Base-by-base conservation (phyloP, 2,113 vertebrate genomes). In the Empidonax alnorum region DNA sequence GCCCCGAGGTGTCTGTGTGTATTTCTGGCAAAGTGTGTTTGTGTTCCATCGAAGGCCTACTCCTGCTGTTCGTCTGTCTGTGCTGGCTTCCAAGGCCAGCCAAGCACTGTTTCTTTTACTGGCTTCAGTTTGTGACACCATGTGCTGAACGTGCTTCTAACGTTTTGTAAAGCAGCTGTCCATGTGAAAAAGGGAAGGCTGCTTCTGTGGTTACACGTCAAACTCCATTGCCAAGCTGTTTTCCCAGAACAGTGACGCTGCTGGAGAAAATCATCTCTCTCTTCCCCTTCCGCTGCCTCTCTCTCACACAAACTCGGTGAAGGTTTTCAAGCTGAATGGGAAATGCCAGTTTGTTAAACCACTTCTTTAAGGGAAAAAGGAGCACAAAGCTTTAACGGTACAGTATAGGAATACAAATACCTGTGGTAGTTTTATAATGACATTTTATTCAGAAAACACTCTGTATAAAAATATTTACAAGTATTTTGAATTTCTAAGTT, bases 381-480 rank as follows among this genome's bases (percentile, higher is more conserved):
- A 67, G 13, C 23, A 30, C 14, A 87, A 37, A 78, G 41, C 49
- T 94, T 79, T 87, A 89, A 41, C 10, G 11, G 21, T 21, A 27
- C 12, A 31, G 30, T 75, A 37, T 21, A 42, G 47, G 61, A 84
- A 67, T 35, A 83, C 12, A 71, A 56, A 84, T 33, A 76, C 24
- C 18, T 68, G 19, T 39, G 44, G 33, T 78, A 85, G 69, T 87
- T 97, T 96, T 95, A 76, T 89, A 84, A 65, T 49, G 41, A 73
- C 14, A 21, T 92, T 97, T 96, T 96, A 96, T 86, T 96, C 61
- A 86, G 68, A 96, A 91, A 93, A 90, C 17, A 46, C 27, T 87
- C 59, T 88, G 59, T 95, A 92, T 81, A 93, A 96, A 95, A 93
- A 78, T 93, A 95, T 71, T 93, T 79, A 87, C 82, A 90, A 71